Base-by-base conservation (phyloP, 2,113 vertebrate species). In the Phyllopteryx taeniolatus region DNA sequence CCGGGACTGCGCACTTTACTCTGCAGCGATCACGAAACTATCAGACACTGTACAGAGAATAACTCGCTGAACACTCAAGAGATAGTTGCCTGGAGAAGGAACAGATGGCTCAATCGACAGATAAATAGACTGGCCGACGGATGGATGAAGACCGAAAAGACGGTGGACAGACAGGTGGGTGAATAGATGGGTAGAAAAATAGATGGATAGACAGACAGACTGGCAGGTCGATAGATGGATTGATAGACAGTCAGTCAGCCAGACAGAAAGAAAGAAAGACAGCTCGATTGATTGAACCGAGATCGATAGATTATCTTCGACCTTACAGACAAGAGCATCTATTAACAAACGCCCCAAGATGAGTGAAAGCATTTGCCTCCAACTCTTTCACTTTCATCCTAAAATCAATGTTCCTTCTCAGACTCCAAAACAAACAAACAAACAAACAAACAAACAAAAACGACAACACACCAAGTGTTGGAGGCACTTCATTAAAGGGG, bases 401-500 rank as follows among this genome's bases (percentile, higher is more conserved):
- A n/a, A 60, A 54, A 61, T 61, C 59, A 35, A 61, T 35, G 22
- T 59, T 13, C 15, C 15, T 75, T 76, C 68, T 80, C 22, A 39
- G 31, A 65, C 54, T 33, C 31, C 20, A 27, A 27, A 14, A 14
- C 46, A 47, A 12, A 46, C 5, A 11, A 12, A 46, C 5, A 63
- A 63, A 33, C n/a, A n/a, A 14, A 14, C 46, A 47, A 12, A 46
- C 5, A 11, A n/a, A n/a, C n/a, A 64, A 64, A 33, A 64, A 61
- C 19, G 39, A 19, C 61, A 70, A 57, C 68, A 46, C 27, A 27
- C 27, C 27, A 27, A 27, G 27, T 27, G 62, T 19, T 31, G 17
- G 62, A 70, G 60, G 61, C 39, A n/a, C 80, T 51, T 90, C 80
- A 75, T 75, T 85, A 83, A 54, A 72, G 74, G 79, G 67, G 71